phyloP scores from a whole-genome alignment of 2,888 invertebrate species.

The Tupiocoris notatus region DNA sequence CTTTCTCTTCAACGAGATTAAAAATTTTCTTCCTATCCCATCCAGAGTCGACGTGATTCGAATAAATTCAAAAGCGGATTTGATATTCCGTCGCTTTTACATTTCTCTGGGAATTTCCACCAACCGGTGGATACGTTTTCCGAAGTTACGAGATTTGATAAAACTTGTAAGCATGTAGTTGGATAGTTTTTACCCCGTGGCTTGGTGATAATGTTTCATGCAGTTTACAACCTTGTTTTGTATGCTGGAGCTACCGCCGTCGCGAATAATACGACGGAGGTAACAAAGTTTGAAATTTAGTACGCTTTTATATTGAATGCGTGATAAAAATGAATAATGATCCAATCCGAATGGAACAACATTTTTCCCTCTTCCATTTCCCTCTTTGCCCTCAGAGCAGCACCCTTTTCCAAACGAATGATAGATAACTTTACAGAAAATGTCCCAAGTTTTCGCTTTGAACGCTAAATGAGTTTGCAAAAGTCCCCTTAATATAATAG shows the following conservation, averaged over 20 bases:
- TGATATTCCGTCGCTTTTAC: not conserved
- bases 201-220: constrained; percentile 25
- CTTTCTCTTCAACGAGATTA: too few relatives aligned
- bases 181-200: not conserved
- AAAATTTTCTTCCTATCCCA: not conserved
- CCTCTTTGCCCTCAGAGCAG: not conserved
- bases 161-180: constrained; percentile 15
- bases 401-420: constrained; percentile 27
- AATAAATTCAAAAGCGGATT: not conserved
- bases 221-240: constrained; percentile 39
- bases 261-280: not conserved
- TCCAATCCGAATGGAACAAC: constrained; percentile 34
- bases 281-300: constrained; percentile 37
- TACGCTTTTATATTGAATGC: constrained; percentile 35
- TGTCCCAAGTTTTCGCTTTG: constrained; percentile 38
- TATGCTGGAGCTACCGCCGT: constrained; percentile 8
- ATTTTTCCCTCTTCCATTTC: not conserved
- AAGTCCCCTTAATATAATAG: constrained; percentile 41
- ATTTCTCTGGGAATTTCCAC: not conserved
- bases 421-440: constrained; percentile 38
- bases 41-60: not conserved
- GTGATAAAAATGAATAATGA: constrained; percentile 42
- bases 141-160: constrained; percentile 23
- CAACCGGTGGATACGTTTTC: not conserved
- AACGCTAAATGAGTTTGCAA: constrained; percentile 38